Percentiles rank a stretch among this genome's conserved stretches.
Evolutionary conservation across 2,113 vertebrate genomes (phyloP).

Genomic region (Halichoeres trimaculatus): DNA sequence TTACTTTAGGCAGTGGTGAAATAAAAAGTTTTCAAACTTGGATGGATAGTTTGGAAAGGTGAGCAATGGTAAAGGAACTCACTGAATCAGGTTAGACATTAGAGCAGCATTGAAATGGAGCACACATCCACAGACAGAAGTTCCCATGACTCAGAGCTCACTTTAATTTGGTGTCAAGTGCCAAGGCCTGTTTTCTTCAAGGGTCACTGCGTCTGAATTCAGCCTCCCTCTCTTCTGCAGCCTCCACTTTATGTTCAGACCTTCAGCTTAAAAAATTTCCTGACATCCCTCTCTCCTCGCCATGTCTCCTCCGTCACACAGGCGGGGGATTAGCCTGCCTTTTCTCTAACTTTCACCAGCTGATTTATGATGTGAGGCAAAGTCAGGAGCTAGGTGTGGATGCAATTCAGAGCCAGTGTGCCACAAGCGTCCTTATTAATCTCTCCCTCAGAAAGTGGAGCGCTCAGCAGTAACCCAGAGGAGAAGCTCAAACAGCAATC

Average conservation of each 20-base stretch:
- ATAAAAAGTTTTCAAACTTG: too few species aligned
- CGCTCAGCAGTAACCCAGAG: conserved; percentile 70
- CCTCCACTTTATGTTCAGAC: conserved; percentile 22
- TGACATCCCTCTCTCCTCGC: conserved; percentile 47
- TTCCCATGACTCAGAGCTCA: conserved; percentile 24
- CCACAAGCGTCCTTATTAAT: conserved; percentile 68
- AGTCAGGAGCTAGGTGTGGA: conserved; percentile 42
- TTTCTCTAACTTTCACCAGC: conserved; percentile 27
- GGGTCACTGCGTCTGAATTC: conserved; percentile 54
- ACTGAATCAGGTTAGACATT: background rate
- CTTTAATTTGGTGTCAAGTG: conserved; percentile 51
- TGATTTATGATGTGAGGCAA: conserved; percentile 63
- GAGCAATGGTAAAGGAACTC: too few species aligned
- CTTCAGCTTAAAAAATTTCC: conserved; percentile 45
- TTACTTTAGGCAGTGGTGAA: too few species aligned
- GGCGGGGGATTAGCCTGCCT: conserved; percentile 55
- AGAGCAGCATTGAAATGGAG: background rate
- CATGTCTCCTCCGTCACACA: conserved; percentile 56
- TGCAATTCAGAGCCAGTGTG: conserved; percentile 49
- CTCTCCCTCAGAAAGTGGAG: conserved; percentile 68
- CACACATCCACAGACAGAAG: conserved; percentile 7
- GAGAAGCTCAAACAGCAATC: conserved; percentile 73
- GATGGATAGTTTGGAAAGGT: too few species aligned
- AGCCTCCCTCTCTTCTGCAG: conserved; percentile 12
- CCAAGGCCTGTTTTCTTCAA: conserved; percentile 22